Conservation (phyloP, 2,113 vertebrate species). For the Bos javanicus region DNA sequence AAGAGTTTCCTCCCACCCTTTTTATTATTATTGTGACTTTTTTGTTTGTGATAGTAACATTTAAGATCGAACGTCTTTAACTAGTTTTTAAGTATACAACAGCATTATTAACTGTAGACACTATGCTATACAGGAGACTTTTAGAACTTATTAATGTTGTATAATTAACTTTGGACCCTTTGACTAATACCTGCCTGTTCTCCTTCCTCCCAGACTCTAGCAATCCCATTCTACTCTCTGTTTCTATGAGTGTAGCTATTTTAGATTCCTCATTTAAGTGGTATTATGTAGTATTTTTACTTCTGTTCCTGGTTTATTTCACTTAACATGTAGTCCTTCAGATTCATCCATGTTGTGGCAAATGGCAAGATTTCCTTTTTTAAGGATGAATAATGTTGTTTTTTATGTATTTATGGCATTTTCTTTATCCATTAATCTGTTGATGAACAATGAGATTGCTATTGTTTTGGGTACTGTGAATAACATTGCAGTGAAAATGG, state of each 20-base stretch:
- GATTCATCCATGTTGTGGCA: not conserved
- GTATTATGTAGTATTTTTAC: not conserved
- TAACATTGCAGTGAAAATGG: not conserved
- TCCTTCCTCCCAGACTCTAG: not conserved
- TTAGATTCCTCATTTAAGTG: not conserved
- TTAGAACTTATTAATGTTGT: not conserved
- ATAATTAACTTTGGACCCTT: not conserved
- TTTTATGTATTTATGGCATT: not conserved
- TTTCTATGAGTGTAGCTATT: not conserved
- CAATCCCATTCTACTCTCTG: not conserved
- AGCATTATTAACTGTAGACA: not conserved
- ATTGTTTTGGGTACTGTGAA: not conserved
- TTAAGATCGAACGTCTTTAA: not conserved
- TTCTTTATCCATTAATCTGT: not conserved
- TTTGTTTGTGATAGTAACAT: not conserved
- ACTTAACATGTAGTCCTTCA: not conserved
- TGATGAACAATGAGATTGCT: not conserved
- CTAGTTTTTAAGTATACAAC: not conserved
- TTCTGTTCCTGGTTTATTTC: not conserved
- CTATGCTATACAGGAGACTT: not conserved
- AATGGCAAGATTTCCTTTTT: not conserved
- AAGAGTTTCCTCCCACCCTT: not conserved
- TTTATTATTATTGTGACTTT: not conserved
- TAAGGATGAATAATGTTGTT: not conserved
- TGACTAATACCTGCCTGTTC: not conserved